A percentile compares a stretch with the other conserved stretches of the same genome.
Conservation (phyloP, 1,140 invertebrate species). For the Drosophila auraria region DNA sequence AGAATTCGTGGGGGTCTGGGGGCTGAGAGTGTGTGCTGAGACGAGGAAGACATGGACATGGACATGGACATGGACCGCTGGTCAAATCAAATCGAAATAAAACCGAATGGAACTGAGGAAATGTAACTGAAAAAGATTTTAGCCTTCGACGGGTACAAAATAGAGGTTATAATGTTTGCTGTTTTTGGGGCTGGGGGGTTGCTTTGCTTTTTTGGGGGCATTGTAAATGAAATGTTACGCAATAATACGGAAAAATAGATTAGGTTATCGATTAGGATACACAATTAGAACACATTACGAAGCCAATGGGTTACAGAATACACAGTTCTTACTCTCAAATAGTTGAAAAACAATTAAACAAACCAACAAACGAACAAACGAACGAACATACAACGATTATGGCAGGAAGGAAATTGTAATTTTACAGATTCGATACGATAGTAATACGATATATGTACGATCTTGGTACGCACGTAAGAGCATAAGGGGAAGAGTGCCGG, state of each 20-base stretch:
- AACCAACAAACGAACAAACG: slow-evolving; percentile 66
- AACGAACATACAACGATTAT: slow-evolving; percentile 79
- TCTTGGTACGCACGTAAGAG: slow-evolving; percentile 43
- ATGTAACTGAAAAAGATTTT: slow-evolving; percentile 9
- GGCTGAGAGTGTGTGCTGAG: slow-evolving; percentile 34
- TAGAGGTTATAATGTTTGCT: slow-evolving; percentile 13
- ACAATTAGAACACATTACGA: slow-evolving; percentile 75
- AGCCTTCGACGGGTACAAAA: slow-evolving; percentile 39
- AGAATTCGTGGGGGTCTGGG: slow-evolving; percentile 7
- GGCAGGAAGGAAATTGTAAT: slow-evolving; percentile 55
- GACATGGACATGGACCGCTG: slow-evolving; percentile 21
- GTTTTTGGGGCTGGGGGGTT: neutral
- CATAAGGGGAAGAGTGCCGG: slow-evolving; percentile 8
- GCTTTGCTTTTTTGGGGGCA: slow-evolving; percentile 1
- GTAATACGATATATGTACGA: slow-evolving; percentile 35
- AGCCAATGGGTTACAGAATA: slow-evolving; percentile 73
- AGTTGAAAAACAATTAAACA: slow-evolving; percentile 49
- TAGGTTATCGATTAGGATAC: slow-evolving; percentile 41
- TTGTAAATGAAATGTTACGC: slow-evolving; percentile 34
- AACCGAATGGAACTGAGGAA: slow-evolving; percentile 15
- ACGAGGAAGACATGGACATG: slow-evolving; percentile 11
- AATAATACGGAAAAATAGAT: slow-evolving; percentile 38
- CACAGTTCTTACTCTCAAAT: slow-evolving; percentile 75
- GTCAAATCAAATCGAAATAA: slow-evolving; percentile 27
- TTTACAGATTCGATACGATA: slow-evolving; percentile 46